Evolutionary conservation across 2,113 vertebrate species (phyloP).

Genomic region (Neolamprologus caudopunctatus): DNA sequence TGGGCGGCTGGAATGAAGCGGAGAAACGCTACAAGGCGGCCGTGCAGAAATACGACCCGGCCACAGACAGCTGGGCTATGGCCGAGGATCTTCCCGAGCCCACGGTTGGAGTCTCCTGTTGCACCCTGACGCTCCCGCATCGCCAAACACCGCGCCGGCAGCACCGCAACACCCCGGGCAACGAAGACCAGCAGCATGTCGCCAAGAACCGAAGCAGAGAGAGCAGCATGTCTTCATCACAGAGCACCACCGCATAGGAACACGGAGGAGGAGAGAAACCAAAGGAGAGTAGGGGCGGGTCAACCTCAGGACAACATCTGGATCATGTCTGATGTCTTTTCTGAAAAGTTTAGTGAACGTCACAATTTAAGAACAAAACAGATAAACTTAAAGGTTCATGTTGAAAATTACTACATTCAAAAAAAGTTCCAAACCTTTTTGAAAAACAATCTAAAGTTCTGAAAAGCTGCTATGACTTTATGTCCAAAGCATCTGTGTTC

Average conservation of each 20-base stretch:
- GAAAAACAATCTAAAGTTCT: neutral
- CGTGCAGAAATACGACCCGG: constrained; percentile 72
- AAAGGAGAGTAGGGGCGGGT: neutral
- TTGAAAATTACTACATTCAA: accelerated
- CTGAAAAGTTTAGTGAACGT: neutral
- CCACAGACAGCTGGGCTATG: constrained; percentile 71
- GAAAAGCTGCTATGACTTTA: neutral
- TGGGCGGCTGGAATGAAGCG: constrained; percentile 79
- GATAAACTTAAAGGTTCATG: neutral
- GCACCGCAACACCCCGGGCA: constrained; percentile 62
- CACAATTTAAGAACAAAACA: neutral
- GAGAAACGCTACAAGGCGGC: constrained; percentile 77
- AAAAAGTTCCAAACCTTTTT: neutral
- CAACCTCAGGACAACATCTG: constrained; percentile 18
- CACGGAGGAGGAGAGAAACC: neutral
- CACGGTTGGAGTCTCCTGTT: constrained; percentile 79
- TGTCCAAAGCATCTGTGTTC: neutral
- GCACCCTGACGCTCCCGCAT: constrained; percentile 67
- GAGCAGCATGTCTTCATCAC: constrained; percentile 41
- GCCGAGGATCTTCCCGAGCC: constrained; percentile 74
- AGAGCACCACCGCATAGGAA: constrained; percentile 21
- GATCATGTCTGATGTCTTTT: neutral
- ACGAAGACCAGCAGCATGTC: constrained; percentile 28
- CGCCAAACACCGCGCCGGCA: constrained; percentile 61
- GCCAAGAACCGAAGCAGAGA: constrained; percentile 44